Evolutionary conservation across 2,113 vertebrate species (phyloP), one percentile per base, ranked within the genome.

Genomic region (Myotis yumanensis): DNA sequence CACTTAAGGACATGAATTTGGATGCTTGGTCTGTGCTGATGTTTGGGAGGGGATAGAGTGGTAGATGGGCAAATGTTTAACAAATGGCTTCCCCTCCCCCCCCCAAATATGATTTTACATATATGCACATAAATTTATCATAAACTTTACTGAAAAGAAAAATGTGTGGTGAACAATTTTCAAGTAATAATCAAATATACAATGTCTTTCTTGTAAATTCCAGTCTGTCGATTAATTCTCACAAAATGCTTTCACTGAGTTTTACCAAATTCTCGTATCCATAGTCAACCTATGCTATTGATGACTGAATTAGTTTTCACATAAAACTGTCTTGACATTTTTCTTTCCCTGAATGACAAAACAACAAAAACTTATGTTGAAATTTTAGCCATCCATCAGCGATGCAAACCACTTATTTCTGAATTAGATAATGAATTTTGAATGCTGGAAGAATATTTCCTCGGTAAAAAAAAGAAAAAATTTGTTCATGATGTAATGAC

Each of bases 81-180:
- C 6, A 93, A 48, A 2, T 62, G 37, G n/a, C 11, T 52, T n/a
- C 30, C 37, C 23, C 5, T n/a, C n/a, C n/a, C 43, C 40, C 40
- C 43, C 51, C 7, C 25, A 86, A 86, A 64, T 22, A 35, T 4
- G 54, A 11, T 73, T 71, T 11, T 46, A 43, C 12, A 32, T 51
- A 59, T 51, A 66, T 22, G 14, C 28, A 79, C 20, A 22, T 22
- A 30, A 23, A 7, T 72, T 68, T 83, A 77, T 51, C 81, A 69
- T 76, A 43, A 90, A 83, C 37, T 73, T 93, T 57, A 92, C 11
- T 57, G 16, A 59, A 95, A 90, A 72, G 15, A 71, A 86, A 75
- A 69, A 57, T 71, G 9, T 48, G 28, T 79, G 40, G 12, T 43
- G 52, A 72, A 48, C 14, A 83, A 43, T 86, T 93, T 83, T 48